Evolutionary conservation across 64 coral and sea anemone genomes (phyloP), one percentile per base, ranked within the genome.

Genomic region (Exaiptasia diaphana): DNA sequence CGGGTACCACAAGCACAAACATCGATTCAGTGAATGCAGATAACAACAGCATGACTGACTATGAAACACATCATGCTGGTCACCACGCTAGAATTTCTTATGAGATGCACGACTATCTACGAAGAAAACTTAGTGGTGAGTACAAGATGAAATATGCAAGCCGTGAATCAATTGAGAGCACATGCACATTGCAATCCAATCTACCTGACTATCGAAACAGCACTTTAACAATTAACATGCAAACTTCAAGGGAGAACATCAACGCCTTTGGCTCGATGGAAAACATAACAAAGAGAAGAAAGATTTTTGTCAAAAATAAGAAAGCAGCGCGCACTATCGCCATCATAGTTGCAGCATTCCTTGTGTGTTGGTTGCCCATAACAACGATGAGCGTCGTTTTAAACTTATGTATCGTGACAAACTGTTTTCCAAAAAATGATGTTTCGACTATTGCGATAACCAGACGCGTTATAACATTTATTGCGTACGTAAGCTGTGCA

Each of bases 301-400:
- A 71, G 36, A 22, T 20, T 15, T 71, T 71, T 17, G 67, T 71
- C 24, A 37, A 71, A 37, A 71, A 71, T 18, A 44, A 38, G 17
- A 71, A 71, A 44, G 67, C 67, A 3, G 67, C 67, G 28, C 67
- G 67, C 13, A 71, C 67, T 17, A 71, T 71, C 40, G 34, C 67
- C 28, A 18, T 71, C 9, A 71, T 71, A 11, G 67, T 71, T 0
- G 37, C 30, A 2, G 67, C 67, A 24, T 71, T 71, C 36, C 41
- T 71, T 0, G 1, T 71, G n/a, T 71, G 67, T 23, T 71, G 67
- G 67, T 12, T 38, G 13, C 67, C 67, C 13, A 37, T 71, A 9
- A 44, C 41, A 12, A 41, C 41, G 37, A 21, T 37, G 30, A 71
- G 67, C 15, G 41, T 71, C 23, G 36, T 71, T 10, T 24, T 71